These are phyloP conservation scores for Dicyrtomina minuta DNA, from an alignment of 2,888 invertebrate genomes.

Conservation along the genomic window DNA sequence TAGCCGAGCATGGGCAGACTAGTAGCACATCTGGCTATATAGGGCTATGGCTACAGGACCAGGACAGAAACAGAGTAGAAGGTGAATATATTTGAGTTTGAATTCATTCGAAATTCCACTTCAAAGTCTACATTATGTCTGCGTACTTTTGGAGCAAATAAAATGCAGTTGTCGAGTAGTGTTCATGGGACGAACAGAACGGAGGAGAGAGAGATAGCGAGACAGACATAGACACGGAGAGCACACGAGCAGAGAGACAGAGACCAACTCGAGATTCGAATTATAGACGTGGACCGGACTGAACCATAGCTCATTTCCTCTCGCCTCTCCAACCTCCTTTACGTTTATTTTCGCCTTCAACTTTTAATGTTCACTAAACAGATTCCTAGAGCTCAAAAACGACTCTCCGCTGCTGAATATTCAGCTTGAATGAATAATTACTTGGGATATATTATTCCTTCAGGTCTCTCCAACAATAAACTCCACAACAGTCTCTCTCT, in stretches of 20 bases:
- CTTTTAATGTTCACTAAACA: constrained; percentile 37
- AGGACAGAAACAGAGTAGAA: too few species aligned
- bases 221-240: neutral
- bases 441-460: constrained; percentile 37
- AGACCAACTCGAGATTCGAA: too few species aligned
- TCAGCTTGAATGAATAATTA: constrained; percentile 47
- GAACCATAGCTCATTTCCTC: constrained; percentile 23
- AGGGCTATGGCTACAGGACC: too few species aligned
- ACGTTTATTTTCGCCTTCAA: constrained; percentile 36
- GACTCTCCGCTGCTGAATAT: constrained; percentile 42
- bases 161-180: neutral
- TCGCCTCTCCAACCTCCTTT: constrained; percentile 25
- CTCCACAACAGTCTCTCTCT: constrained; percentile 21
- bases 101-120: too few species aligned
- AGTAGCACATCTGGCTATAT: too few species aligned
- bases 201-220: neutral
- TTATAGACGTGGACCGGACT: constrained; percentile 21
- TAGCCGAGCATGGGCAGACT: too few species aligned
- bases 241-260: neutral
- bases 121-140: neutral
- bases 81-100: too few species aligned
- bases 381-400: constrained; percentile 36
- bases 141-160: neutral
- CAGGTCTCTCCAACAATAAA: constrained; percentile 20
- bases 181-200: neutral